Evolutionary conservation across 2,797 vertebrate species (phyloP).

Genomic region (Crypturellus tataupa): DNA sequence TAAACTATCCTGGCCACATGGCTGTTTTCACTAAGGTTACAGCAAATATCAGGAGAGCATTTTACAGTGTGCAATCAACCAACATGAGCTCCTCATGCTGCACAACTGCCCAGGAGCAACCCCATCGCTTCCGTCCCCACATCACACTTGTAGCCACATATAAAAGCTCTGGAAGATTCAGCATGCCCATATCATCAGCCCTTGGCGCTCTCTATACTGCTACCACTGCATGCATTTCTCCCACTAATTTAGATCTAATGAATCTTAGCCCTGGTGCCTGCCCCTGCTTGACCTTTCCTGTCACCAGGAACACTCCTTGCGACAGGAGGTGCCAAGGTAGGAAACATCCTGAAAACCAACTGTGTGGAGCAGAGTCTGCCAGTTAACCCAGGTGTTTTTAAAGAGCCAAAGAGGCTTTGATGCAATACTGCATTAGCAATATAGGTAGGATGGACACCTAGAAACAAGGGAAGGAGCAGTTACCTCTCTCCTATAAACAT

Average conservation of each 20-base stretch:
- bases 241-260: slow-evolving; percentile 1
- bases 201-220: not conserved
- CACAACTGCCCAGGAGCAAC: slow-evolving; percentile 31
- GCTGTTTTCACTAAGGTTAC: not conserved
- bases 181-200: slow-evolving; percentile 50
- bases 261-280: not conserved
- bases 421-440: not conserved
- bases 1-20: not conserved
- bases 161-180: slow-evolving; percentile 27
- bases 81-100: slow-evolving; percentile 2
- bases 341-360: not conserved
- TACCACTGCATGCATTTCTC: slow-evolving; percentile 15
- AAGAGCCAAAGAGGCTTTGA: not conserved
- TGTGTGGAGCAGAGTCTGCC: not conserved
- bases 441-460: accelerated
- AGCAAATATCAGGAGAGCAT: not conserved
- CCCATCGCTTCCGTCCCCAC: not conserved
- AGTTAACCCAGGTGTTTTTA: not conserved
- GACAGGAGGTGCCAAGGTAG: not conserved
- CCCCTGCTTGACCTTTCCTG: slow-evolving; percentile 4
- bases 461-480: slow-evolving; percentile 62
- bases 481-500: slow-evolving; percentile 91
- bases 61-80: slow-evolving; percentile 51
- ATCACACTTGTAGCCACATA: not conserved
- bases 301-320: not conserved